Evolutionary conservation across 2,113 vertebrate genomes (phyloP).

Genomic region (Rattus norvegicus): DNA sequence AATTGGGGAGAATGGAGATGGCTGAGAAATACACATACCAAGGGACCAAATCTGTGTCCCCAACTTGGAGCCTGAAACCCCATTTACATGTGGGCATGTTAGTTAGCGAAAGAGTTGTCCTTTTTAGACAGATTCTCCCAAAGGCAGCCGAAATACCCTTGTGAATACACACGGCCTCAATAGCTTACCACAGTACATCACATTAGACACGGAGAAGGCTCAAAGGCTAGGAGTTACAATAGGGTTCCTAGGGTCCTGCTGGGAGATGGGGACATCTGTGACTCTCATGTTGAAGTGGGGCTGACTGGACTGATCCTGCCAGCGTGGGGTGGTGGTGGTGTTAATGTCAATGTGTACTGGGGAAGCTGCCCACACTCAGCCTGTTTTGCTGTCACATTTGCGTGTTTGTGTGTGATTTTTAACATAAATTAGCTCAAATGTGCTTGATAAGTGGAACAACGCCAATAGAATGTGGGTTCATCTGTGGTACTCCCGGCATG

Average conservation of each 20-base stretch:
- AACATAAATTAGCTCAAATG: constrained; percentile 59
- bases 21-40: background rate
- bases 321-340: background rate
- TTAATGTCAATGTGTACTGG: background rate
- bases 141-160: background rate
- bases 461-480: background rate
- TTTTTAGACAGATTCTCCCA: background rate
- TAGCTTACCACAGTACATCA: background rate
- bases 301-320: background rate
- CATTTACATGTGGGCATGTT: background rate
- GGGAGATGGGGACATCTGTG: background rate
- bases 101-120: background rate
- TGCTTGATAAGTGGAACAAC: background rate
- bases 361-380: constrained; percentile 15
- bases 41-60: background rate
- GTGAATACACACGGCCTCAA: background rate
- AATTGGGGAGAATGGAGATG: background rate
- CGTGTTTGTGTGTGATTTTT: constrained; percentile 59
- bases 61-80: background rate
- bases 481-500: background rate
- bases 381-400: constrained; percentile 45
- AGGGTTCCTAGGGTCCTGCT: background rate
- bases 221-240: background rate
- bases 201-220: background rate
- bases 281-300: background rate